Evolutionary conservation across 1,140 invertebrate species (phyloP), one percentile per base, ranked within the genome.

Genomic region (Apis cerana): DNA sequence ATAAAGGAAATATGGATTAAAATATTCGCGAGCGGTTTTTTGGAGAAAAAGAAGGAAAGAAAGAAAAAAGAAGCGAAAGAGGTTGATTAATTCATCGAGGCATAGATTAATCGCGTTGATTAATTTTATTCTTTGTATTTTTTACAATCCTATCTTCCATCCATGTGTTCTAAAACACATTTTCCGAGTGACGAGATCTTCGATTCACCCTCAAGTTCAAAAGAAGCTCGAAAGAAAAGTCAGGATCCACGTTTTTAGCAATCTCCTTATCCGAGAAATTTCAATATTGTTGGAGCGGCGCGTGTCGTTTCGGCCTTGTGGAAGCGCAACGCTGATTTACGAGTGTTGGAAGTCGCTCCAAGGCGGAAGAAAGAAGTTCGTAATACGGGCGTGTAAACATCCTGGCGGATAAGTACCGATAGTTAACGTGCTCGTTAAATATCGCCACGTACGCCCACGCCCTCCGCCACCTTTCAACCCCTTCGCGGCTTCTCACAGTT

Each of bases 351-450:
- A 61, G 83, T 79, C 69, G 58, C 78, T 85, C 75, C 75, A 62
- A 85, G 87, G 83, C 70, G 70, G 64, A 88, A 85, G 59, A 56
- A 88, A 89, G 68, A 85, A 86, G 81, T 83, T 59, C 75, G 67
- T 88, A 85, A 88, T 76, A 56, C 67, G 71, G 62, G 76, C 86
- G 86, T 88, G 84, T 89, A 89, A 83, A 88, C 86, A 88, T 13
- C 62, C 62, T 70, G 52, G 65, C 65, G 65, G 33, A 78, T 88
- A 88, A 88, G 86, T 85, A 88, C 87, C 83, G 75, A 86, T 86
- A 86, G 87, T 88, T 86, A 86, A 21, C 19, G 52, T 62, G 87
- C 84, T 89, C 87, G 87, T 89, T 88, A 89, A 89, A 84, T 84
- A 86, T 88, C 83, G 75, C 43, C 19, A 27, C 62, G 74, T 61